Base-by-base conservation (phyloP, 2,888 invertebrate species). In the Listrodromus nycthemerus region DNA sequence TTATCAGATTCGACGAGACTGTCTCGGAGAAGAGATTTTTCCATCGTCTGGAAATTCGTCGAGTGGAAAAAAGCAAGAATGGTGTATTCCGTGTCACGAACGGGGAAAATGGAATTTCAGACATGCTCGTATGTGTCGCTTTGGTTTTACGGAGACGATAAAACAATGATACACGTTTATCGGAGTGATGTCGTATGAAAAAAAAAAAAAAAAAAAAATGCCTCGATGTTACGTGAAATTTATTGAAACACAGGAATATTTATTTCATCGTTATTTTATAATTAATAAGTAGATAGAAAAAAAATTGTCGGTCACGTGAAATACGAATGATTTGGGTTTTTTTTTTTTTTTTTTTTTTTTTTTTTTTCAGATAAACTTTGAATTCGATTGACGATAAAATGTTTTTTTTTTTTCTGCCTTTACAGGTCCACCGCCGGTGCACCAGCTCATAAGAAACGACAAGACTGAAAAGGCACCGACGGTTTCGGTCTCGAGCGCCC, bases 401-500 rank as follows among this genome's bases (percentile, higher is more conserved):
- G 10, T 45, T 73, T 50, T 71, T 45, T 37, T 73, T 24, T 50
- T 41, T n/a, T 52, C 24, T 67, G n/a, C 21, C 2, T 45, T 45
- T 61, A 16, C 67, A 92, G 93, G 93, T 90, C 93, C 93, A 87
- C 93, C 93, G 63, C 93, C 93, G 85, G 93, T 93, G 87, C 93
- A 93, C 84, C 93, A 93, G 90, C 90, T 93, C 86, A 92, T 93
- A 89, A 90, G 93, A 89, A 93, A 93, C 89, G 93, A 93, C 92
- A 93, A 93, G 93, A 93, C 93, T 93, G 93, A 93, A 89, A 93
- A 93, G 88, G 89, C 93, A 78, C 93, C 93, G 83, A 90, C 92
- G 87, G 93, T 93, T 74, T 92, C 93, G 89, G 93, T 93, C 87
- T 93, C 93, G 85, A 93, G 92, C 85, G 92, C 93, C 84, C 92